These are phyloP conservation scores for Pampusana beccarii DNA, from an alignment of 2,113 vertebrate species.

Conservation along the genomic window DNA sequence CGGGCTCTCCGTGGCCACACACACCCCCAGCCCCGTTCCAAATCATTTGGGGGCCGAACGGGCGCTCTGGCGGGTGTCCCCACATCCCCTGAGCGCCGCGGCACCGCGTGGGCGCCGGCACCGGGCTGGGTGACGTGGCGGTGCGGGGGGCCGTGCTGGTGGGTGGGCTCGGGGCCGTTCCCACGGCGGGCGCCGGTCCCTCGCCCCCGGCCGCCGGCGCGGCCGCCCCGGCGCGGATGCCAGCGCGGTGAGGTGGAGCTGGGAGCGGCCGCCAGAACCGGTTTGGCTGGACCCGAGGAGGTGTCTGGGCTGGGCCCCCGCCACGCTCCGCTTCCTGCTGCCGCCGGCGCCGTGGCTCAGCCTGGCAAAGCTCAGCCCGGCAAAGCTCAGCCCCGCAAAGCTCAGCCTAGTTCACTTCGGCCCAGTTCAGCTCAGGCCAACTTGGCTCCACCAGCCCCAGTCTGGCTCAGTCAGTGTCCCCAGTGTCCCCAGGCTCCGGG, in stretches of 20 bases:
- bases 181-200: neutral
- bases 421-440: rapidly evolving
- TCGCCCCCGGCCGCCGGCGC: neutral
- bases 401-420: too few species aligned
- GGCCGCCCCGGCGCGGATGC: slow-evolving; percentile 16
- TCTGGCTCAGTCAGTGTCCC: rapidly evolving
- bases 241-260: slow-evolving; percentile 52
- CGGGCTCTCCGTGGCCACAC: too few species aligned
- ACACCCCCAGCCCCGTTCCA: too few species aligned
- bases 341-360: neutral
- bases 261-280: slow-evolving; percentile 61
- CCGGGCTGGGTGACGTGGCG: neutral
- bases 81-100: rapidly evolving
- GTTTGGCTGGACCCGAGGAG: slow-evolving; percentile 39
- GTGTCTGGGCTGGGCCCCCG: slow-evolving; percentile 28
- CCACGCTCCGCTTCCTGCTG: neutral
- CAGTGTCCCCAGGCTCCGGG: rapidly evolving
- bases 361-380: too few species aligned
- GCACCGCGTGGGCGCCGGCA: neutral
- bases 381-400: too few species aligned
- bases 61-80: neutral
- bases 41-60: too few species aligned
- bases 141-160: neutral
- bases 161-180: neutral
- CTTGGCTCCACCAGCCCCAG: neutral